Base-by-base conservation (phyloP, 2,888 invertebrate genomes). In the Coleophora flavipennella region DNA sequence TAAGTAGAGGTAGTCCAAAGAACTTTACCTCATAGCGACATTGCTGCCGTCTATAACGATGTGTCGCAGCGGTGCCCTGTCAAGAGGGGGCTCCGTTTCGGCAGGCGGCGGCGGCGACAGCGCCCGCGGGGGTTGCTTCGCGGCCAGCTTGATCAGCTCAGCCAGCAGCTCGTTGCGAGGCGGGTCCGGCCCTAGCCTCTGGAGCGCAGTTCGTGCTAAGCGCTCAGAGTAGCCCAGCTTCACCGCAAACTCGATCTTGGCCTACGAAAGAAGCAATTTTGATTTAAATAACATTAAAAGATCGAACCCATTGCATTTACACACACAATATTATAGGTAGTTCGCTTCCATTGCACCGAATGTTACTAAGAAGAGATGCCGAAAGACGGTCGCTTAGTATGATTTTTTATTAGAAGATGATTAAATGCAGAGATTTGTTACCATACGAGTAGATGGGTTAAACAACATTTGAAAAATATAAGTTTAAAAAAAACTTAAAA, bases 11-110 rank as follows among this genome's bases (percentile, higher is more conserved):
- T 20, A 20, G 20, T 20, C 20, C 20, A 6, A 20, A 4, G 3
- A 20, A 20, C 20, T 20, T 20, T 67, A 92, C 93, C 92, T 92
- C 93, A 96, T 94, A 29, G 97, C 97, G 13, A 97, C 94, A 71
- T 97, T 97, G 72, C 95, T 95, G 57, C 97, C 97, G 71, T 97
- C 97, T 45, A 97, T 93, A 48, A 97, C 95, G 47, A 97, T 91
- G 41, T 92, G 91, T 42, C 95, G 78, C 10, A 91, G 74, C 28
- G 74, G 69, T 11, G 77, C 78, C 2, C 75, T 56, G 26, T 84
- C 84, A 1, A 74, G 62, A 6, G 74, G 63, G 27, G 67, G 65
- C 42, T 76, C 72, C 7, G 70, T 73, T 41, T 74, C 77, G 0
- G 57, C 48, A 26, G 67, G 67, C 36, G 65, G 74, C 33, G 67